Percentiles rank a stretch among this genome's conserved stretches.
phyloP scores from a whole-genome alignment of 2,888 invertebrate genomes.

The Campopleginae sp. region DNA sequence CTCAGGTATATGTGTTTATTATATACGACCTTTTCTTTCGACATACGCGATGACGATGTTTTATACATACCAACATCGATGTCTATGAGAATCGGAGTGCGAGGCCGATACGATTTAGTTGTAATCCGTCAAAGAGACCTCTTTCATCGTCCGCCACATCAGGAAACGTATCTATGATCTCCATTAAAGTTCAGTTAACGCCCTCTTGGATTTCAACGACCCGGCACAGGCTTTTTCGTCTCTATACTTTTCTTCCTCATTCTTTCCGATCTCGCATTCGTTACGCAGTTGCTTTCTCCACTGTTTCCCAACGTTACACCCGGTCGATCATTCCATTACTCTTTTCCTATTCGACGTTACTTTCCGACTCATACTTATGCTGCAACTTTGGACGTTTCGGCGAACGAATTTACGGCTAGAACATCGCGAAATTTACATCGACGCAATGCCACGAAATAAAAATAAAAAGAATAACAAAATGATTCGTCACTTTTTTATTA shows the following conservation, averaged over 20 bases:
- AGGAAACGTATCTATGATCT: conserved; percentile 81
- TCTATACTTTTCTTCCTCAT: conserved; percentile 28
- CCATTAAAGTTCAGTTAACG: conserved; percentile 84
- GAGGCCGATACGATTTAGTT: conserved; percentile 81
- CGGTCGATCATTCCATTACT: conserved; percentile 51
- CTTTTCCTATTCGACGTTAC: not conserved
- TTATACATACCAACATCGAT: not conserved
- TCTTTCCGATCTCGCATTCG: conserved; percentile 32
- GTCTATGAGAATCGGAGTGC: conserved; percentile 55
- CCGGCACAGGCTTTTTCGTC: conserved; percentile 55
- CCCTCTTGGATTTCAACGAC: conserved; percentile 78
- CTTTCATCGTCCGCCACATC: conserved; percentile 78
- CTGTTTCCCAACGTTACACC: conserved; percentile 38
- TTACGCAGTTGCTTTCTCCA: conserved; percentile 43
- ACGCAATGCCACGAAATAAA: no score
- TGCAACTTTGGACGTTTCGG: conserved; percentile 39
- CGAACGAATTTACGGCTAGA: not conserved
- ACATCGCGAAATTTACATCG: not conserved
- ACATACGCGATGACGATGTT: conserved; percentile 42
- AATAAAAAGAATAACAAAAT: no score
- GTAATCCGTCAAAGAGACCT: conserved; percentile 84
- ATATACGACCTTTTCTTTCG: conserved; percentile 42
- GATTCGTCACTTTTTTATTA: no score
- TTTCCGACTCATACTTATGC: conserved; percentile 21
- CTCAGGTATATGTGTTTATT: conserved; percentile 63